Conservation (phyloP, 2,797 vertebrate genomes). For the Mus spretus region DNA sequence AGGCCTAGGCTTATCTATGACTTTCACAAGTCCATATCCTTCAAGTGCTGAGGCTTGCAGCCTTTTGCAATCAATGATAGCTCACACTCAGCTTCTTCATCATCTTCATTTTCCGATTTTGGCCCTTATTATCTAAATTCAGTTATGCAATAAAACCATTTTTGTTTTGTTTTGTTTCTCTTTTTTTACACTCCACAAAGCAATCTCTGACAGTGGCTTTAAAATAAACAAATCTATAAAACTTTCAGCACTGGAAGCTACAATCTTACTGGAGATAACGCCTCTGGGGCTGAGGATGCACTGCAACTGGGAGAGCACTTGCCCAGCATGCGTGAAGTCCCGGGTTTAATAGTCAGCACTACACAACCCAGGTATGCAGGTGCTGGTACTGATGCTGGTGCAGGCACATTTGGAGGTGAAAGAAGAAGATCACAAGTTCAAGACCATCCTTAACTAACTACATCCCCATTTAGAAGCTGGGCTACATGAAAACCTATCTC, state of each 20-base stretch:
- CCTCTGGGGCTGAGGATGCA: background rate
- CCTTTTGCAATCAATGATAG: background rate
- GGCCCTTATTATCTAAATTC: conserved; percentile 42
- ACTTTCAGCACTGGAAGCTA: background rate
- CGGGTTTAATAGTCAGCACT: no score
- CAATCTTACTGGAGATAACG: conserved; percentile 31
- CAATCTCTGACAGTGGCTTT: conserved; percentile 23
- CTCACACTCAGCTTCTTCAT: background rate
- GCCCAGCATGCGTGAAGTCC: background rate
- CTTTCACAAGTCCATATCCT: background rate
- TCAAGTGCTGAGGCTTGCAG: background rate
- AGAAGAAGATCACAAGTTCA: background rate
- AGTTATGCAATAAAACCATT: conserved; percentile 16
- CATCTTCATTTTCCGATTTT: background rate
- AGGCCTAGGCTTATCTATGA: background rate
- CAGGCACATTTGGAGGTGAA: background rate
- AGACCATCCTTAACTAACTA: background rate
- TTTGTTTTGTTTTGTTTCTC: background rate
- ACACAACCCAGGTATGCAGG: background rate
- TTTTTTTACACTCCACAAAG: background rate
- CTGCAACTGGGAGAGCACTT: background rate
- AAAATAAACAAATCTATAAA: background rate
- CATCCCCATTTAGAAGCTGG: background rate
- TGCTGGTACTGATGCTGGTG: background rate
- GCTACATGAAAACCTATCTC: background rate